phyloP scores from a whole-genome alignment of 2,888 invertebrate species.

The Tetramorium bicarinatum region DNA sequence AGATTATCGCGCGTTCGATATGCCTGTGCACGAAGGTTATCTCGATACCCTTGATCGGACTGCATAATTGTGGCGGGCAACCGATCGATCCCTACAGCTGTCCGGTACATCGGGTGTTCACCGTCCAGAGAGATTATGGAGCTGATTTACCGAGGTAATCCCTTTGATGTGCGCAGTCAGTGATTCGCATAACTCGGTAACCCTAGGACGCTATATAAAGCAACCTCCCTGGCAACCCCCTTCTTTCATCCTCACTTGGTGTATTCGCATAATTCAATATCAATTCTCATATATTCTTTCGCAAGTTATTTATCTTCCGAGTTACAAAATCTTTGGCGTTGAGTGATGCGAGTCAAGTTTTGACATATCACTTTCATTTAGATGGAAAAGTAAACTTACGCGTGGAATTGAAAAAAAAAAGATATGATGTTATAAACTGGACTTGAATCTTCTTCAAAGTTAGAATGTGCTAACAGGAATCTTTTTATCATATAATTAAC shows the following conservation, averaged over 20 bases:
- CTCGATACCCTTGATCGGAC: constrained; percentile 64
- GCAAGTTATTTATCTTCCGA: background rate
- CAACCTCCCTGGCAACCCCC: background rate
- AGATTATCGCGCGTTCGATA: constrained; percentile 52
- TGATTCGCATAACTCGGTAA: constrained; percentile 73
- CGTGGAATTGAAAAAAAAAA: too few relatives aligned
- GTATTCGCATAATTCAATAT: constrained; percentile 10
- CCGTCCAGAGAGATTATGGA: constrained; percentile 67
- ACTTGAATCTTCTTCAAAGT: background rate
- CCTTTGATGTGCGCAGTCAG: constrained; percentile 74
- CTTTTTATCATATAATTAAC: background rate
- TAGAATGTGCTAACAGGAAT: background rate
- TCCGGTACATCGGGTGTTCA: constrained; percentile 52
- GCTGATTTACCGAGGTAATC: constrained; percentile 74
- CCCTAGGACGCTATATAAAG: constrained; percentile 51
- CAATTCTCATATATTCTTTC: background rate
- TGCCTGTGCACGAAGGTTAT: constrained; percentile 41
- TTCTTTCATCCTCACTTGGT: background rate
- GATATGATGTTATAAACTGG: background rate
- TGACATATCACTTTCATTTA: background rate
- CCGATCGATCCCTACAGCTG: constrained; percentile 68
- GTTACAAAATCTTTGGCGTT: background rate
- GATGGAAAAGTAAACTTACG: background rate
- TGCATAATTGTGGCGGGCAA: constrained; percentile 61
- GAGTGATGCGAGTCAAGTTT: background rate